Percentiles rank a stretch among this genome's conserved stretches.
phyloP scores from a whole-genome alignment of 2,797 vertebrate species.

The Girardinus metallicus region DNA sequence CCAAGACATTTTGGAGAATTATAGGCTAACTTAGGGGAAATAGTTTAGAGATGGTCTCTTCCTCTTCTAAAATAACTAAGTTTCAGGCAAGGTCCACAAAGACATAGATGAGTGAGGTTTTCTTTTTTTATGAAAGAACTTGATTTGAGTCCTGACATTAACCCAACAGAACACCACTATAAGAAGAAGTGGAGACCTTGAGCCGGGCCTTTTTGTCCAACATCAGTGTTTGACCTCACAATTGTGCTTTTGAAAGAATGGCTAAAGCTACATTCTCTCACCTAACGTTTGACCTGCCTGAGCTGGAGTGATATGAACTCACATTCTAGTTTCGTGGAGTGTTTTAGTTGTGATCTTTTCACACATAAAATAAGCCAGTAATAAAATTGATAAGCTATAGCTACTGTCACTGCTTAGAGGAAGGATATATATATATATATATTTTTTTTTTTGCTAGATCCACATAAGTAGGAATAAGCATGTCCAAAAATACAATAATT shows the following conservation, averaged over 20 bases:
- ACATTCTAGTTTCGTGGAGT: not conserved
- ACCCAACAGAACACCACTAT: not conserved
- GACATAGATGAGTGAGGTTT: not conserved
- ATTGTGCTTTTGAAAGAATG: not conserved
- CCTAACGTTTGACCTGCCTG: not conserved
- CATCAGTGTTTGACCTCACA: not conserved
- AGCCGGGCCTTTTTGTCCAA: not conserved
- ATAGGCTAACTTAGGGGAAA: not conserved
- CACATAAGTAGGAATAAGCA: not conserved
- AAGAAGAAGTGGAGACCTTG: not conserved
- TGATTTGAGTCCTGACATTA: not conserved
- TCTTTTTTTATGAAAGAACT: not conserved
- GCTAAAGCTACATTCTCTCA: not conserved
- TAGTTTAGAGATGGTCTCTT: not conserved
- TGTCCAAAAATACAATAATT: not conserved
- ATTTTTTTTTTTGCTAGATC: not conserved
- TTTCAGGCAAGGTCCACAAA: not conserved
- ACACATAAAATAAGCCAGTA: not conserved
- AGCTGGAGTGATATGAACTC: not conserved
- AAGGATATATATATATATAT: too few relatives aligned
- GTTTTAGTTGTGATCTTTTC: not conserved
- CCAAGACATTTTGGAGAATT: not conserved
- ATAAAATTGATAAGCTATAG: not conserved
- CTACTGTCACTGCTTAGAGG: not conserved
- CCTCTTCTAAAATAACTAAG: not conserved